Base-by-base conservation (phyloP, 2,113 vertebrate species). In the Trogon melanurus region DNA sequence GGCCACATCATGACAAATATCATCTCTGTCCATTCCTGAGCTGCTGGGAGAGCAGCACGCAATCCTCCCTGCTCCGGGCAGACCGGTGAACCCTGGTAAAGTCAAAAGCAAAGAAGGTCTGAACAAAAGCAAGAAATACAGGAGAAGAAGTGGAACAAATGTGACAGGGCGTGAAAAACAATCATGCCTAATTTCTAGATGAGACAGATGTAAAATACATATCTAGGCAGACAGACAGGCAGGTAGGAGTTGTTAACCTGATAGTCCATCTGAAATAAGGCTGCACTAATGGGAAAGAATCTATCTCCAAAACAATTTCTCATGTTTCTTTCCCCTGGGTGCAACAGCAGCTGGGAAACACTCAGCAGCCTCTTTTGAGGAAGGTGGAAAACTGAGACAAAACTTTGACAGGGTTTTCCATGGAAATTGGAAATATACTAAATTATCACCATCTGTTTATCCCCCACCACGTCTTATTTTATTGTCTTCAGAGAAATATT, bases 41-140 rank as follows among this genome's bases (percentile, higher is more conserved):
- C 18, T 32, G 3, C 9, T 48, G 38, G 22, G 26, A 76, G 64
- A 13, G 10, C 51, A 36, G 11, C 1, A 1, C 1, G 4, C 7
- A 15, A 23, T 23, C 8, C 4, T 53, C 8, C 30, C 34, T 34
- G 6, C 6, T 26, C 32, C 56, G 16, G 16, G 6, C 13, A 85
- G 41, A 44, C 0, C 11, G 38, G 11, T 4, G 13, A 86, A 8
- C 30, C 20, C 21, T 14, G 0, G 0, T 34, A 38, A 79, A 79
- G 13, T n/a, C 16, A 73, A 81, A 50, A 26, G 9, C 15, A 57
- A 64, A 45, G 1, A 64, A 45, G 1, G 7, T 14, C 25, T 53
- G 11, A 69, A 61, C 0, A 10, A 72, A 61, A 70, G 6, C 7
- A 53, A 12, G 20, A 30, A 58, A 22, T 8, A 50, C 44, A 7